Conservation (phyloP, 2,888 invertebrate species). For the Hyalella azteca region DNA sequence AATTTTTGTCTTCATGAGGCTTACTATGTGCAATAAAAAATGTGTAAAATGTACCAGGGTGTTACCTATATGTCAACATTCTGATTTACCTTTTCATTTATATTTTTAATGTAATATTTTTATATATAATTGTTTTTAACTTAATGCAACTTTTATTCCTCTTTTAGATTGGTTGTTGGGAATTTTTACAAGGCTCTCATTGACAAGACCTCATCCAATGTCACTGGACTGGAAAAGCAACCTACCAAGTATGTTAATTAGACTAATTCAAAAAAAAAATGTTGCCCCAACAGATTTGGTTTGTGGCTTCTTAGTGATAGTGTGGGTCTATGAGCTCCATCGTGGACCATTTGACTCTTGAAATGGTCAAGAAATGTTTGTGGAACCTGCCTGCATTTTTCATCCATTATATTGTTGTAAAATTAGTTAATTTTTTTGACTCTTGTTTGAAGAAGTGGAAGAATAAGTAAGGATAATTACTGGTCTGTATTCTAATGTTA, state of each 20-base stretch:
- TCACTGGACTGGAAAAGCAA: not conserved
- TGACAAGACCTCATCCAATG: not conserved
- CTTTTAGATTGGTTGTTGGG: not conserved
- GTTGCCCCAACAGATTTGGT: too few relatives aligned
- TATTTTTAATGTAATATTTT: not conserved
- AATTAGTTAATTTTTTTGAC: not conserved
- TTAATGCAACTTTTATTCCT: not conserved
- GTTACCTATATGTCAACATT: not conserved
- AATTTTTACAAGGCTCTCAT: conserved; percentile 17
- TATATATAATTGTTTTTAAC: not conserved
- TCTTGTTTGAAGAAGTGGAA: not conserved
- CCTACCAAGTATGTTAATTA: not conserved
- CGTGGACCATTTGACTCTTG: not conserved
- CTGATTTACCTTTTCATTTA: not conserved
- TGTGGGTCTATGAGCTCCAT: not conserved
- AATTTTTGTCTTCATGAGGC: not conserved
- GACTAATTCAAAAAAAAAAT: too few relatives aligned
- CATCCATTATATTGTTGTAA: not conserved
- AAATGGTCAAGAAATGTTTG: not conserved
- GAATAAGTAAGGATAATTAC: not conserved
- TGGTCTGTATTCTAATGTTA: not conserved
- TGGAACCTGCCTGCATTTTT: not conserved
- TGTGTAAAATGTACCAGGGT: not conserved
- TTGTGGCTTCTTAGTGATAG: not conserved
- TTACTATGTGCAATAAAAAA: not conserved